Evolutionary conservation across 1,140 invertebrate species (phyloP).

Genomic region (Solen grandis): DNA sequence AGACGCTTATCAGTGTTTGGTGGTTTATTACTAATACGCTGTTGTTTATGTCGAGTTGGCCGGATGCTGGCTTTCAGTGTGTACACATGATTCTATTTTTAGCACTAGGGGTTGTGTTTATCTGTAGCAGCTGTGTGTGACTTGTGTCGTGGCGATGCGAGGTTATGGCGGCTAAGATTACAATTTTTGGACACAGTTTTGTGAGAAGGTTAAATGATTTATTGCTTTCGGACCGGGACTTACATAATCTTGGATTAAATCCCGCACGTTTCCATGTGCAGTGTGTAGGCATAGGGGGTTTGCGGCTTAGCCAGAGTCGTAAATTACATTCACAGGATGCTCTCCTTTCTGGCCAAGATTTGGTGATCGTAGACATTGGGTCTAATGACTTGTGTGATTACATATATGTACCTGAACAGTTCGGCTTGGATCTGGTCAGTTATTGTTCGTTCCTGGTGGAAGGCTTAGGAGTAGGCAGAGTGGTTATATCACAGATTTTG

Average conservation of each 20-base stretch:
- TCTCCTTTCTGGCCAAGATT: not conserved
- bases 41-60: too few relatives aligned
- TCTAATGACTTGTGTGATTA: slow-evolving; percentile 1
- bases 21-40: too few relatives aligned
- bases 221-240: too few relatives aligned
- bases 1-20: too few relatives aligned
- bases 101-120: too few relatives aligned
- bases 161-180: not conserved
- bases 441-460: not conserved
- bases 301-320: not conserved
- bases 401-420: not conserved
- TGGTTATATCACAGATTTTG: not conserved
- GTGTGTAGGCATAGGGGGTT: not conserved
- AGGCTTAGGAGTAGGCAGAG: not conserved
- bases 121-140: too few relatives aligned
- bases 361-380: not conserved
- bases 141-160: too few relatives aligned
- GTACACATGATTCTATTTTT: too few relatives aligned
- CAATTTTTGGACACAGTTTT: slow-evolving; percentile 10
- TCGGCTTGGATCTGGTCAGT: not conserved
- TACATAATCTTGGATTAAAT: not conserved
- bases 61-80: too few relatives aligned
- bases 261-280: not conserved
- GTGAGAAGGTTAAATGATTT: not conserved
- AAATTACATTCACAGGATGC: not conserved